phyloP scores from a whole-genome alignment of 2,797 vertebrate species.

The Sebastes reedi region DNA sequence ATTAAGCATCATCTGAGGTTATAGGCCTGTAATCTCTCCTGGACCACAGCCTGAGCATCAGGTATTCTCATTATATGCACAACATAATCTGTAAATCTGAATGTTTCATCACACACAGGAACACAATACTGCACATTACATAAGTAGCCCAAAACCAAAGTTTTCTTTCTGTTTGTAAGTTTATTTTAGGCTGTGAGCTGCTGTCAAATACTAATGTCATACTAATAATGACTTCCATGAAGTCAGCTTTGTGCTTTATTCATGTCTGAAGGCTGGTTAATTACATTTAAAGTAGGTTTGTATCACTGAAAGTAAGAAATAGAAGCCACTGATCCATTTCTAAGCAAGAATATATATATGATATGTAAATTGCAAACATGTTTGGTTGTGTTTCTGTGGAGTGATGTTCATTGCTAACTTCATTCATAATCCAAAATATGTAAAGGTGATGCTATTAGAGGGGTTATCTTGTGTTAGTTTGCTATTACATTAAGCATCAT shows the following conservation, averaged over 20 bases:
- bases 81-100: not conserved
- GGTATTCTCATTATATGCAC: conserved; percentile 37
- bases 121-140: not conserved
- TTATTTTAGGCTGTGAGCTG: not conserved
- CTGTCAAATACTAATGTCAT: not conserved
- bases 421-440: not conserved
- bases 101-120: not conserved
- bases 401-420: not conserved
- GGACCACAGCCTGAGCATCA: conserved; percentile 29
- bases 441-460: not conserved
- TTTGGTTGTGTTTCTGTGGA: not conserved
- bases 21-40: conserved; percentile 8
- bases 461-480: not conserved
- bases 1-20: not conserved
- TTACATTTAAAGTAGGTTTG: not conserved
- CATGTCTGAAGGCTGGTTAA: too few species aligned
- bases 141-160: not conserved
- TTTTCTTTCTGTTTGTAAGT: conserved; percentile 1
- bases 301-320: fast-evolving
- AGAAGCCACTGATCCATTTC: not conserved
- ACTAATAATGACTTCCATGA: not conserved
- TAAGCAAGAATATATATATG: not conserved
- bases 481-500: conserved; percentile 2
- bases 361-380: not conserved
- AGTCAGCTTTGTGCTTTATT: conserved; percentile 2